Evolutionary conservation across 2,797 vertebrate species (phyloP).

Genomic region (Siniperca scherzeri): DNA sequence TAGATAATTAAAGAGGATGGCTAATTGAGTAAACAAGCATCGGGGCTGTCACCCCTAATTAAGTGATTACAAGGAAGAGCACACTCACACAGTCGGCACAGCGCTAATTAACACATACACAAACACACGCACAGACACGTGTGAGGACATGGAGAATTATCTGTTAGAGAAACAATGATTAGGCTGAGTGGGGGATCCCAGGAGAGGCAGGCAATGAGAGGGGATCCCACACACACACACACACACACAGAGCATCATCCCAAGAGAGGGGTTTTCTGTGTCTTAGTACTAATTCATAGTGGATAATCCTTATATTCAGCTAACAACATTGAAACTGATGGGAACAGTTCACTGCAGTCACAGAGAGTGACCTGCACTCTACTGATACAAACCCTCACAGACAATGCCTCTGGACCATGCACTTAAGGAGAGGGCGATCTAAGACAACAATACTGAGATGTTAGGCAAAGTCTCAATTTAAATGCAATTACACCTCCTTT

Average conservation of each 20-base stretch:
- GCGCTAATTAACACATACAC: slow-evolving; percentile 91
- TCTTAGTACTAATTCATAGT: slow-evolving; percentile 81
- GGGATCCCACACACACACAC: slow-evolving; percentile 39
- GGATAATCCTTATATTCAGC: slow-evolving; percentile 80
- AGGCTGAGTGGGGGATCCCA: slow-evolving; percentile 83
- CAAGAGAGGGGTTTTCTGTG: slow-evolving; percentile 78
- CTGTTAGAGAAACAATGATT: slow-evolving; percentile 92
- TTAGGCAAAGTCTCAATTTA: slow-evolving; percentile 31
- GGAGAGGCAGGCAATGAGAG: slow-evolving; percentile 71
- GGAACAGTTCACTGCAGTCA: slow-evolving; percentile 43
- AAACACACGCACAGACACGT: slow-evolving; percentile 69
- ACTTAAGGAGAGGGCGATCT: background rate
- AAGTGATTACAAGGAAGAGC: slow-evolving; percentile 92
- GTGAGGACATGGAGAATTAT: slow-evolving; percentile 88
- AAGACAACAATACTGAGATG: slow-evolving; percentile 24
- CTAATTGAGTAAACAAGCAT: slow-evolving; percentile 99
- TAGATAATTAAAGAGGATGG: slow-evolving; percentile 98
- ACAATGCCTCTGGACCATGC: slow-evolving; percentile 13
- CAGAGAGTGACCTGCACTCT: slow-evolving; percentile 53
- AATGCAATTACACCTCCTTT: slow-evolving; percentile 38
- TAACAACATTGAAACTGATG: slow-evolving; percentile 56
- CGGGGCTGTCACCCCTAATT: slow-evolving; percentile 97
- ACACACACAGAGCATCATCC: slow-evolving; percentile 67
- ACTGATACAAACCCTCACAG: slow-evolving; percentile 28
- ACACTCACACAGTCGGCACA: slow-evolving; percentile 82